A percentile compares a stretch with the other conserved stretches of the same genome.
These are phyloP conservation scores for Blastomussa wellsi DNA, from an alignment of 92 coral and sea anemone species.

Conservation along the genomic window DNA sequence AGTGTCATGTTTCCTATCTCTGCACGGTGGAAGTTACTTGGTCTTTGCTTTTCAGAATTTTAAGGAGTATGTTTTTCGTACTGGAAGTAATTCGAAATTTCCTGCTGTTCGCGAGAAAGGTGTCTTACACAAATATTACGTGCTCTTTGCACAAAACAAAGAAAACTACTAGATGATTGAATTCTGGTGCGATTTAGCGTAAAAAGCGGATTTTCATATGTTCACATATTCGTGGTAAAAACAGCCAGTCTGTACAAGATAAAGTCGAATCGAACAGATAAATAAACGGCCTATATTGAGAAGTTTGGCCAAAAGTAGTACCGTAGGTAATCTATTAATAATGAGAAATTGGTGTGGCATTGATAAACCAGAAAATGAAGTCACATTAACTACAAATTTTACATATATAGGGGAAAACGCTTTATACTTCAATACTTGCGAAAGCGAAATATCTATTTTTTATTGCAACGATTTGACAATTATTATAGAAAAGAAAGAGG, in stretches of 20 bases:
- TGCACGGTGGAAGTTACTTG: not conserved
- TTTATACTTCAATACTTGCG: not conserved
- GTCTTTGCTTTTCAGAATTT: not conserved
- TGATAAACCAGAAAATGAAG: not conserved
- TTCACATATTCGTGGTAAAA: not conserved
- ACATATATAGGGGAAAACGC: not conserved
- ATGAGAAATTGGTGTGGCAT: not conserved
- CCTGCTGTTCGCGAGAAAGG: constrained; percentile 24
- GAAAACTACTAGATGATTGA: not conserved
- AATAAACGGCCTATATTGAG: not conserved
- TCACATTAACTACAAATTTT: not conserved
- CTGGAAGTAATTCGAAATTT: constrained; percentile 2
- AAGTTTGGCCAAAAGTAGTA: not conserved
- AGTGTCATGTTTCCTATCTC: not conserved
- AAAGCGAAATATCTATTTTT: not conserved
- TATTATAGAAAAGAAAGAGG: not conserved
- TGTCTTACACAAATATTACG: not conserved
- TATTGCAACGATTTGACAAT: constrained; percentile 3
- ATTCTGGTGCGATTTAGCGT: constrained; percentile 10
- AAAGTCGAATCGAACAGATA: not conserved
- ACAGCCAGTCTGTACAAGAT: not conserved
- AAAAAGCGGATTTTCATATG: not conserved
- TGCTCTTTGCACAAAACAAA: not conserved
- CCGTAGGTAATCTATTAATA: not conserved
- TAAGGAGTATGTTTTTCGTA: not conserved